Evolutionary conservation across 2,888 invertebrate genomes (phyloP).

Genomic region (Synanthedon tipuliformis): DNA sequence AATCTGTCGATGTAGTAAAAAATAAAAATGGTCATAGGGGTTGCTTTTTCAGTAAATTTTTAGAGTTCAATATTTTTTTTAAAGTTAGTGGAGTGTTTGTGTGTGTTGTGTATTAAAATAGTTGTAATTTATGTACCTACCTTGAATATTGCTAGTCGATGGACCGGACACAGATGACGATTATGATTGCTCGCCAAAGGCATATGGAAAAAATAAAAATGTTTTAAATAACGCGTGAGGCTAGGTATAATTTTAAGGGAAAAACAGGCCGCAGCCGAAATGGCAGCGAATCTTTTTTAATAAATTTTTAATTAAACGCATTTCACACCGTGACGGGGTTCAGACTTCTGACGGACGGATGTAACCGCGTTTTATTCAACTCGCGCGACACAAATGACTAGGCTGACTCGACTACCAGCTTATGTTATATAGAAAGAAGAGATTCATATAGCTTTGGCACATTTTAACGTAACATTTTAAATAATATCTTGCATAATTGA

Average conservation of each 20-base stretch:
- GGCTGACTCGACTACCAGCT: not conserved
- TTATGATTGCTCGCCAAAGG: too few species aligned
- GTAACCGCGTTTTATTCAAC: constrained; percentile 24
- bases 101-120: too few species aligned
- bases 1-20: too few species aligned
- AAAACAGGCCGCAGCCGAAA: constrained; percentile 1
- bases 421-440: not conserved
- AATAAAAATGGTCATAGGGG: too few species aligned
- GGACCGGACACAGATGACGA: too few species aligned
- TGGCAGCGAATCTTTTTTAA: constrained; percentile 1
- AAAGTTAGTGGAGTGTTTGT: too few species aligned
- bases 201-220: too few species aligned
- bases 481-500: not conserved
- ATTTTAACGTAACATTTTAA: not conserved
- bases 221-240: too few species aligned
- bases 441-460: not conserved
- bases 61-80: too few species aligned
- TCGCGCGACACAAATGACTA: not conserved
- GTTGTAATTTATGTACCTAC: too few species aligned
- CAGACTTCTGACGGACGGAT: constrained; percentile 44
- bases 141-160: too few species aligned
- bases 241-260: not conserved
- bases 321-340: constrained; percentile 15
- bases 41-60: too few species aligned
- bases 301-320: constrained; percentile 19